A percentile compares a stretch with the other conserved stretches of the same genome.
These are phyloP conservation scores for Brachyhypopomus occidentalis DNA, from an alignment of 2,113 vertebrate genomes.

Conservation along the genomic window DNA sequence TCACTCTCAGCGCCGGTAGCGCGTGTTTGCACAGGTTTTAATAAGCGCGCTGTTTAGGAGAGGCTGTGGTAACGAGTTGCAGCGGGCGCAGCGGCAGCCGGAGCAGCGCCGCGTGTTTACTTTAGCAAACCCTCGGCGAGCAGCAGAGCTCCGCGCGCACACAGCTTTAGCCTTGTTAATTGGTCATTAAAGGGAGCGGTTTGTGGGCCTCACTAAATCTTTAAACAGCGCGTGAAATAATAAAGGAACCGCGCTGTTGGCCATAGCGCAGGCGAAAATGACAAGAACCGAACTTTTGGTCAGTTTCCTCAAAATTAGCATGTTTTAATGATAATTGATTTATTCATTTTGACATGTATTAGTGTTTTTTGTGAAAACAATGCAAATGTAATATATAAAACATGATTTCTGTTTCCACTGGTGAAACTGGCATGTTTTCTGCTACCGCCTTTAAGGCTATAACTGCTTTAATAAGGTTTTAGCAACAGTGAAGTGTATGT, in stretches of 20 bases:
- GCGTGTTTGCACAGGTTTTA: constrained; percentile 65
- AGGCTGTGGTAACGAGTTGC: constrained; percentile 62
- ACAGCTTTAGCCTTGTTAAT: constrained; percentile 77
- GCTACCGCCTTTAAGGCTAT: neutral
- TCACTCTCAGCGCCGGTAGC: neutral
- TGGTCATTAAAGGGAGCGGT: constrained; percentile 81
- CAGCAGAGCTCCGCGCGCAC: constrained; percentile 56
- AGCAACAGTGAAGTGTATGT: neutral
- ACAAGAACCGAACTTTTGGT: constrained; percentile 68
- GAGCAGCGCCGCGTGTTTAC: constrained; percentile 68
- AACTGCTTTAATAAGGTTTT: too few species aligned
- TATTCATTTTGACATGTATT: constrained; percentile 70
- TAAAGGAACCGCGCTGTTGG: constrained; percentile 67
- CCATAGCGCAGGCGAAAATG: constrained; percentile 59
- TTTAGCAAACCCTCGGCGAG: constrained; percentile 71
- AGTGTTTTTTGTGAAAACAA: constrained; percentile 58
- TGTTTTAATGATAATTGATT: constrained; percentile 75
- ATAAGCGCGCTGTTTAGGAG: constrained; percentile 68
- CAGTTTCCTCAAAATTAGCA: constrained; percentile 76
- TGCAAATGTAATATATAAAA: neutral
- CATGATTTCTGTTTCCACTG: neutral
- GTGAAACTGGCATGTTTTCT: neutral
- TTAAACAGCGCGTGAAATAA: constrained; percentile 81
- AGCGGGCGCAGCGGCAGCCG: constrained; percentile 36
- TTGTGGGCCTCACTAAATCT: constrained; percentile 78